phyloP scores from a whole-genome alignment of 2,797 vertebrate species.

The Pitangus sulphuratus region DNA sequence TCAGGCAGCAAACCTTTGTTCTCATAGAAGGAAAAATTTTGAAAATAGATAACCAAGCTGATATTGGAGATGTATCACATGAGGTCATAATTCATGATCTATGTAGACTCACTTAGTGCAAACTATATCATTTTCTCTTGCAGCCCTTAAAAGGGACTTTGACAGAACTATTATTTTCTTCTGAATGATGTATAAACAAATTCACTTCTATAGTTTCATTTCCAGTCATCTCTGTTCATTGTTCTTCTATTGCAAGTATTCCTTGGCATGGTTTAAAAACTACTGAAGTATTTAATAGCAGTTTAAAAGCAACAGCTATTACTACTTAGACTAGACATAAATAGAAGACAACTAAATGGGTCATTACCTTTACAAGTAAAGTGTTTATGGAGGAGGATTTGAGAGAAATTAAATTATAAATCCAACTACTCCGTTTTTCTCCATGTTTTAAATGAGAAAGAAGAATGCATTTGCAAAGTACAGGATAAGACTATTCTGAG shows the following conservation, averaged over 20 bases:
- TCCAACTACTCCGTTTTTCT: not conserved
- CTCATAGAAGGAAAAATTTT: not conserved
- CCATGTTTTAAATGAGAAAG: not conserved
- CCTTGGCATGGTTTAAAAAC: conserved; percentile 67
- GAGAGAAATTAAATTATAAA: not conserved
- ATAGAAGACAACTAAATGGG: not conserved
- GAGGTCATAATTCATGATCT: not conserved
- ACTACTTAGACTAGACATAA: conserved; percentile 34
- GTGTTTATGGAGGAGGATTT: not conserved
- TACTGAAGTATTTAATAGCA: conserved; percentile 61
- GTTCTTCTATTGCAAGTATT: conserved; percentile 74
- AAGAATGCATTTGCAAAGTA: not conserved
- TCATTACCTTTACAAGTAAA: not conserved
- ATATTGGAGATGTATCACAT: not conserved
- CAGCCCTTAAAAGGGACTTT: not conserved
- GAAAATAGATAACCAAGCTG: not conserved
- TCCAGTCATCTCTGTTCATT: conserved; percentile 68
- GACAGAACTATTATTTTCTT: conserved; percentile 53
- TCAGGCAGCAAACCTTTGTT: not conserved
- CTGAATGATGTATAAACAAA: conserved; percentile 59
- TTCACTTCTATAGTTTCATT: conserved; percentile 64
- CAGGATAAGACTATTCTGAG: not conserved
- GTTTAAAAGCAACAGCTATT: conserved; percentile 34
- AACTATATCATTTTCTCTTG: conserved; percentile 24
- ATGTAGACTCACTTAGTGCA: not conserved